Base-by-base conservation (phyloP, 2,797 vertebrate genomes). In the Fratercula arctica region DNA sequence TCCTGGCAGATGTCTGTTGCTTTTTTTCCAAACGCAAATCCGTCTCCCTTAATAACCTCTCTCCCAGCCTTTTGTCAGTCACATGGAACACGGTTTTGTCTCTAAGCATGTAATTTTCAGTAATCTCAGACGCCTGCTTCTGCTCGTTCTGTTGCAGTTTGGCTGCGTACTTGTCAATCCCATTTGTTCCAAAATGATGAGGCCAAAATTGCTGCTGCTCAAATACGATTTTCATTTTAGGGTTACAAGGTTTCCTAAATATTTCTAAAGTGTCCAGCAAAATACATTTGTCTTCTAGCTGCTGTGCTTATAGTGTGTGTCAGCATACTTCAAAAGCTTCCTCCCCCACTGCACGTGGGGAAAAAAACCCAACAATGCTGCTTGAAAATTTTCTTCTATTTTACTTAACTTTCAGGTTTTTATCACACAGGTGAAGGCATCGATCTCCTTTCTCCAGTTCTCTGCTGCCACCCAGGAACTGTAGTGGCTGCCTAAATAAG, bases 21-120 rank as follows among this genome's bases (percentile, higher is more conserved):
- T 31, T 90, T 95, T 92, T 93, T 77, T 59, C 31, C 75, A 87
- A 94, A 53, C 53, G 85, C 41, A 85, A 80, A 89, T 91, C 60
- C 3, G 2, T 85, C 63, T 95, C 84, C 51, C 16, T 59, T 87
- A 91, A 95, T 95, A 96, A 92, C 68, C 53, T 96, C 72, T 85
- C 87, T 92, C 48, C 41, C 26, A 82, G 46, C 16, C 63, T 93
- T 85, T 92, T 95, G 75, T 89, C 84, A 93, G 75, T 90, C 78
- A 77, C 64, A 87, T 53, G 75, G 68, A 87, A 93, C 87, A 79
- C 75, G 87, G 67, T 91, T 95, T 91, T 85, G 31, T 89, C 43
- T 77, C 64, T 70, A 93, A 93, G 89, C 45, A 26, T 95, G 80
- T 94, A 0, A 91, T 95, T 96, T 96, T 89, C 76, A 33, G 81